Percentiles rank a stretch among this genome's conserved stretches.
phyloP scores from a whole-genome alignment of 2,113 vertebrate genomes.

The Cyanoliseus patagonus region DNA sequence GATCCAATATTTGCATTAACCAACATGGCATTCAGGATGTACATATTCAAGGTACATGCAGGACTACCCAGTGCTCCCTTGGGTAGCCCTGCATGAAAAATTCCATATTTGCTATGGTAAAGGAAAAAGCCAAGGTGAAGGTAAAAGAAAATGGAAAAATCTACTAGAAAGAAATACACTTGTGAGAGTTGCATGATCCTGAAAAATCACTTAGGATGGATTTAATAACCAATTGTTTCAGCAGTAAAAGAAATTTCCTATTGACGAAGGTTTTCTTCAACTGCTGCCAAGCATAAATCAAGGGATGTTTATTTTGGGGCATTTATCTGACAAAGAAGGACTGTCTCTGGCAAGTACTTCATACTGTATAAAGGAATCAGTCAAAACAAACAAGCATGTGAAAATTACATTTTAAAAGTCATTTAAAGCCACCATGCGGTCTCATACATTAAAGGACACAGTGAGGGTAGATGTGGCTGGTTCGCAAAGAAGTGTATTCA shows the following conservation, averaged over 20 bases:
- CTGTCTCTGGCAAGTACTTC: conserved; percentile 3
- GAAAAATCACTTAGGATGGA: conserved; percentile 9
- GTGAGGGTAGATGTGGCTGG: background rate
- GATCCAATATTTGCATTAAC: background rate
- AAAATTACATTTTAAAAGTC: conserved; percentile 29
- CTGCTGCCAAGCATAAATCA: conserved; percentile 33
- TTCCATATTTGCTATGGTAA: background rate
- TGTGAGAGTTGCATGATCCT: background rate
- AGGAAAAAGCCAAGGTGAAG: background rate
- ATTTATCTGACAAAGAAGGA: conserved; percentile 20
- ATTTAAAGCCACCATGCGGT: background rate
- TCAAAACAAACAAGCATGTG: conserved; percentile 44
- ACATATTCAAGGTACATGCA: background rate
- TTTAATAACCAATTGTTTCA: conserved; percentile 49
- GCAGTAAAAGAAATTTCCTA: conserved; percentile 33
- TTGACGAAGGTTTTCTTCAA: background rate
- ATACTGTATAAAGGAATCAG: background rate
- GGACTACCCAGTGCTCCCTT: background rate
- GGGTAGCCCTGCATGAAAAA: background rate
- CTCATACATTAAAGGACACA: background rate
- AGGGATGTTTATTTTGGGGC: conserved; percentile 11
- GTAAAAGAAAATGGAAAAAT: background rate
- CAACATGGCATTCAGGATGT: background rate
- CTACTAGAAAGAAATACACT: background rate
- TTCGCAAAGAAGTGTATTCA: background rate